Base-by-base conservation (phyloP, 1,140 invertebrate species). In the Penaeus indicus region DNA sequence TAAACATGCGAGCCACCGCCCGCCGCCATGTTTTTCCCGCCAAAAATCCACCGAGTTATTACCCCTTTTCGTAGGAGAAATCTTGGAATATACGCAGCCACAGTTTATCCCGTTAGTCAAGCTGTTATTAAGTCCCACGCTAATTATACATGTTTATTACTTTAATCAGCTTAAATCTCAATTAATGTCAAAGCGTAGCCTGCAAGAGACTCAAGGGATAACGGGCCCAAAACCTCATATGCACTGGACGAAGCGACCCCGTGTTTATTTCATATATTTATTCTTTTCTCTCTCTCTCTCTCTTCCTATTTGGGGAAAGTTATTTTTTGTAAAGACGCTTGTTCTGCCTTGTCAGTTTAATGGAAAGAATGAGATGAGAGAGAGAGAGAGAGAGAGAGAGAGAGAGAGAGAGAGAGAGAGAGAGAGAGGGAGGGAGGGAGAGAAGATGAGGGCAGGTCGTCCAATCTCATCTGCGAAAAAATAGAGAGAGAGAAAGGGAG, bases 161-260 rank as follows among this genome's bases (percentile, higher is more conserved):
- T 86, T 86, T 81, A 81, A 86, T 86, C 85, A 72, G 85, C 78
- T 67, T 86, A 86, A 86, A 86, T 86, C 85, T 81, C 85, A 47
- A 86, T 86, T 69, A 86, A 27, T 62, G 85, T 81, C 85, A 72
- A 25, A 75, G 21, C 27, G 16, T 80, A 69, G 42, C 32, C 63
- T 47, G n/a, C 22, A 69, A 13, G 7, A 13, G 13, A 4, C 67
- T 22, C 13, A 69, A 22, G 22, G 67, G 67, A 27, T 69, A n/a
- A 27, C 67, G 27, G 22, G 27, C 22, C 67, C 22, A 13, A 69
- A 13, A 69, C 75, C 42, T 77, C 21, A 77, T 5, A 25, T 3
- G 75, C 11, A 22, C 7, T 25, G 27, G 75, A 42, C 42, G 75
- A 47, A 47, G 42, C 42, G 42, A 47, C 42, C 42, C 3, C 42